Conservation (phyloP, 2,113 vertebrate genomes). For the Megaptera novaeangliae region DNA sequence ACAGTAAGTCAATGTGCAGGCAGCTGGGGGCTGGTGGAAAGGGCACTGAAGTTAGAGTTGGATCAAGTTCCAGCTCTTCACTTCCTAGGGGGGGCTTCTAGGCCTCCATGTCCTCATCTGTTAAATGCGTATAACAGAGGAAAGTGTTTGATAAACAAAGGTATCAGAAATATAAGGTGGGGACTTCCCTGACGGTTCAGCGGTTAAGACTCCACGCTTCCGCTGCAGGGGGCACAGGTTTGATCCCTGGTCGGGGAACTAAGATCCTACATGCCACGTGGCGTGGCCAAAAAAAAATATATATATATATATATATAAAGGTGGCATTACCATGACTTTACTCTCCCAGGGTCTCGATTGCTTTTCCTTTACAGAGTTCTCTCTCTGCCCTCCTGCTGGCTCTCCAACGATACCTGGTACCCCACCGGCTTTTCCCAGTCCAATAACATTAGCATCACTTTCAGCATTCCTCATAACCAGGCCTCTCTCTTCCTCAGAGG, state of each 20-base stretch:
- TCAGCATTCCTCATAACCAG: not conserved
- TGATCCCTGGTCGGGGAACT: no score
- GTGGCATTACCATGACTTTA: not conserved
- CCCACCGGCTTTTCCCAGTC: not conserved
- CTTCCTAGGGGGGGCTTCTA: not conserved
- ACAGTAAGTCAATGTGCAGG: rapidly evolving
- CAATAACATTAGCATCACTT: not conserved
- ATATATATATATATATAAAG: no score
- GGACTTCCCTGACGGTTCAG: no score
- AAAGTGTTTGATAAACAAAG: not conserved
- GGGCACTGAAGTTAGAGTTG: not conserved
- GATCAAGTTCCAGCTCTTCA: not conserved
- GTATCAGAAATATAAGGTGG: not conserved
- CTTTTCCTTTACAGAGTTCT: not conserved
- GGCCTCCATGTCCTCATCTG: not conserved
- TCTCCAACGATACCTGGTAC: not conserved
- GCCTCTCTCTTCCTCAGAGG: not conserved
- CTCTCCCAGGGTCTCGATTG: not conserved
- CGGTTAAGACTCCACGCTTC: no score
- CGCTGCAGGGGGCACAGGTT: no score
- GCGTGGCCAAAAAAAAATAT: no score
- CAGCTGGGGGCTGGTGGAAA: not conserved
- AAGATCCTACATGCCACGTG: no score
- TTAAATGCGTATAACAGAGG: not conserved
- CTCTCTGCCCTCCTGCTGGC: not conserved